Base-by-base conservation (phyloP, 2,888 invertebrate genomes). In the Lepetodrilus schrolli region DNA sequence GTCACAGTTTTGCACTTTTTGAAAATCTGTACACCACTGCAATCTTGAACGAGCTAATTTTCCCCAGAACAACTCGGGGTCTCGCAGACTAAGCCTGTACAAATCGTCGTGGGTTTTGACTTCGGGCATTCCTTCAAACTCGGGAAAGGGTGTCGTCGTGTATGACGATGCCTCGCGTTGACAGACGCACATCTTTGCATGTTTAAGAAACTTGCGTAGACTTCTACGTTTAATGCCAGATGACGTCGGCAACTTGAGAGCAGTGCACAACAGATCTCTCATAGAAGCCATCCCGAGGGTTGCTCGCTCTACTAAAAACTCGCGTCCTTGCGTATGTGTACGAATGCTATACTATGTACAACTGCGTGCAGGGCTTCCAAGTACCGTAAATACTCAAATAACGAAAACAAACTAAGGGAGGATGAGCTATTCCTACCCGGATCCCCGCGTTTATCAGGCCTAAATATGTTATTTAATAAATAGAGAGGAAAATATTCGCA, bases 31-130 rank as follows among this genome's bases (percentile, higher is more conserved):
- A 48, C 76, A 78, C 91, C 91, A 91, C 23, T 81, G 72, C 47
- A 91, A 74, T 23, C 91, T 78, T 20, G 83, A 84, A 37, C 83
- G 76, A 7, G 90, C 91, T 66, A 91, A 77, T 26, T 82, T 85
- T 0, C 89, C 87, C 91, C 91, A 91, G 80, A 91, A 91, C 37
- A 77, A 66, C 23, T 89, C 88, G 2, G 90, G 87, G 8, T 89
- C 74, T 8, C 83, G 74, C 23, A 91, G 51, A 77, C 90, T 90
- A 76, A 88, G 86, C 8, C 82, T 76, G 74, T 91, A 83, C 68
- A 91, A 74, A 48, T 90, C 89, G 21, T 85, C 80, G 70, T 91
- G 88, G 3, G 84, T 81, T n/a, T 79, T 76, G 20, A 87, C 72
- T 2, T 79, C 70, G 1, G 76, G 66, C 21, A 82, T 71, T n/a